Evolutionary conservation across 2,797 vertebrate species (phyloP), one percentile per base, ranked within the genome.

Genomic region (Alcedo atthis): DNA sequence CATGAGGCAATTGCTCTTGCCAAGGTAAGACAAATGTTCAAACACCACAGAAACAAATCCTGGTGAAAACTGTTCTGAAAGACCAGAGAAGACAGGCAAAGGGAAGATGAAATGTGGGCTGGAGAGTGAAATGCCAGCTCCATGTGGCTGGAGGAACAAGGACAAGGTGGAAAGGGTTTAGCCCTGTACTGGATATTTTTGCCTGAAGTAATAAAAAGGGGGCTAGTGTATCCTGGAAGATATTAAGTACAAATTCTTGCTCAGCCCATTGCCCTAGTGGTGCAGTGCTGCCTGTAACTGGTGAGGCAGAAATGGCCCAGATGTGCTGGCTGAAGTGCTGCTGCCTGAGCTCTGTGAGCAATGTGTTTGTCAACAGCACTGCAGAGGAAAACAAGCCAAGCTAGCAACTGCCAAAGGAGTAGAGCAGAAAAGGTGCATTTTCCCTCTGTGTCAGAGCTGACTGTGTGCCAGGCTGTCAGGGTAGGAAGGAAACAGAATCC

Each of bases 81-180:
- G 49, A 26, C 53, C 10, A 26, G 48, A 64, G 35, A 26, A 35
- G 13, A 49, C 12, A 64, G 37, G 26, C 0, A 15, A 80, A 66
- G 32, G 28, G 62, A 77, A 37, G 79, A 42, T 30, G 37, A 81
- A 43, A 53, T 37, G 8, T 9, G 32, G 57, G 53, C 6, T 0
- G 1, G 24, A 21, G n/a, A 63, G 4, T 15, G 21, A 78, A 73
- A 45, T 10, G 32, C 37, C n/a, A 61, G 7, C 42, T 21, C n/a
- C 30, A 8, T 0, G 0, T 33, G 15, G 9, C 46, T 53, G 51
- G 48, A 70, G 30, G 22, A 79, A n/a, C 10, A 12, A 0, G 3
- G 15, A 25, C 14, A 62, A 81, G 6, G 17, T 19, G 24, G 35
- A 70, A 76, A 15, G 8, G 54, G 17, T 59, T 83, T 80, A 59